phyloP scores from a whole-genome alignment of 1,140 invertebrate genomes.

The Linepithema humile region DNA sequence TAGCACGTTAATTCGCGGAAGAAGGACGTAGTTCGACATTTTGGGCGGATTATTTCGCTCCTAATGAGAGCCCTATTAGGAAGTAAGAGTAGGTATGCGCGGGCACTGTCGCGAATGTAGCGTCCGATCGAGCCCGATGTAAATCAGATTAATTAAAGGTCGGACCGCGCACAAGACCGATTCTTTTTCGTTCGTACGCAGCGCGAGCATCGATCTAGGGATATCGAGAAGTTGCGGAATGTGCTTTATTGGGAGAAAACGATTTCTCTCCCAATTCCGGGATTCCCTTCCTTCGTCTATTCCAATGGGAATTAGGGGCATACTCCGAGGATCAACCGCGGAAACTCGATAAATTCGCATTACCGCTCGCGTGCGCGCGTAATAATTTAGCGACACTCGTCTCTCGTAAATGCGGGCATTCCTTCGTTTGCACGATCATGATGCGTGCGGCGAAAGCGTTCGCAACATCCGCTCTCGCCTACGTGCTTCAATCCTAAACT shows the following conservation, averaged over 20 bases:
- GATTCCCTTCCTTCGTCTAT: neutral
- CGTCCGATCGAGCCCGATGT: constrained; percentile 66
- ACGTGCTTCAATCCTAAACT: neutral
- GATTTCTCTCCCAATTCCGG: neutral
- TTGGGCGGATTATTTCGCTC: constrained; percentile 61
- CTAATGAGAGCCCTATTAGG: constrained; percentile 79
- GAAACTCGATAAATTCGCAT: constrained; percentile 9
- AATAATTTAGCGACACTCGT: neutral
- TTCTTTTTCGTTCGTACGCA: constrained; percentile 47
- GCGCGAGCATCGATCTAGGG: neutral
- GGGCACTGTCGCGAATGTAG: constrained; percentile 60
- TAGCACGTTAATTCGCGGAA: neutral
- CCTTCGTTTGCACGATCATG: constrained; percentile 29
- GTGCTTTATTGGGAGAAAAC: constrained; percentile 21
- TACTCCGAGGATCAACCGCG: neutral
- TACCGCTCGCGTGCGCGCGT: neutral
- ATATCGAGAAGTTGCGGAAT: constrained; percentile 3
- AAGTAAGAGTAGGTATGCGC: constrained; percentile 67
- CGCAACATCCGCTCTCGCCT: constrained; percentile 8
- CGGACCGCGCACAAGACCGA: neutral
- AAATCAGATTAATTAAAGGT: constrained; percentile 75
- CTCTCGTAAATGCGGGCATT: constrained; percentile 1
- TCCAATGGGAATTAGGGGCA: constrained; percentile 7
- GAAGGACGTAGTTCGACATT: constrained; percentile 19
- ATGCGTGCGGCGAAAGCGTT: constrained; percentile 2